Base-by-base conservation (phyloP, 92 coral and sea anemone species). In the Phenganax subtilis region DNA sequence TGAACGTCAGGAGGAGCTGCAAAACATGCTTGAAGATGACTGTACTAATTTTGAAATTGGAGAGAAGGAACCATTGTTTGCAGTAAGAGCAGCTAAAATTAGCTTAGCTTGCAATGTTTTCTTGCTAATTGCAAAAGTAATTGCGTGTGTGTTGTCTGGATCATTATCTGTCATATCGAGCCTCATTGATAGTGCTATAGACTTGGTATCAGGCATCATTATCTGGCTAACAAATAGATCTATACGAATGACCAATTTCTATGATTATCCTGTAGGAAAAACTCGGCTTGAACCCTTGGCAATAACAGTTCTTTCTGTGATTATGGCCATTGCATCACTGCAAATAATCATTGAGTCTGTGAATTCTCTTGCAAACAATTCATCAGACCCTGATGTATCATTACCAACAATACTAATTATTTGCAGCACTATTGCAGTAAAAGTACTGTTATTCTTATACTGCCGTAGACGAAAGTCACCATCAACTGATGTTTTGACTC, bases 101-200 rank as follows among this genome's bases (percentile, higher is more conserved):
- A 92, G 98, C 76, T 72, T 94, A 37, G 72, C 89, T 80, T 92
- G 91, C 76, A 94, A 94, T 70, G 8, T 86, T 14, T 72, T 75
- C 37, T 82, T 94, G 0, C 87, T 94, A 58, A 74, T 88, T 87
- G 94, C 89, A 54, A 94, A 94, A 81, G 82, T 87, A 5, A 85
- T 94, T 28, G 98, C 97, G 31, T 85, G 92, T 0, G 86, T 92
- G 72, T 82, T 92, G 30, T 94, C 98, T 80, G 97, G 94, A 15
- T 94, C 98, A 10, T 81, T 94, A 92, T 90, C 98, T n/a, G 87
- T 94, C 71, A 92, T 94, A 15, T 94, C 98, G 8, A 94, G 98
- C 76, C 86, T 94, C 77, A 97, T 94, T 28, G 98, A 94, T 85
- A 94, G 98, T 84, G 90, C 91, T 27, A 88, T 92, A 59, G 97